Base-by-base conservation (phyloP, 2,888 invertebrate genomes). In the Synanthedon andrenaeformis region DNA sequence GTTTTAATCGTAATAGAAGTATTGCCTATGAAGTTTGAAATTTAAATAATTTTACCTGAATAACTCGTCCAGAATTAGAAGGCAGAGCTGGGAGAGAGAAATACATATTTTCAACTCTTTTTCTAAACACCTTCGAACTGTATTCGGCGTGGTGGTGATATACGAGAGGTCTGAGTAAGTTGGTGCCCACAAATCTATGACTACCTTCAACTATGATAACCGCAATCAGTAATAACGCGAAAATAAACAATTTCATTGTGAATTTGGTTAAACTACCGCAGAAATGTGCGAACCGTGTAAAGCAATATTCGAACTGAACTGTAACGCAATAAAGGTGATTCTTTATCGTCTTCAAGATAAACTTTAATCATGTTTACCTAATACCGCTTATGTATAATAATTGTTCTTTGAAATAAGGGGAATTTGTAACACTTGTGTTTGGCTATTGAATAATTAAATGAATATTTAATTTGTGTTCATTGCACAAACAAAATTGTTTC, bases 171-270 rank as follows among this genome's bases (percentile, higher is more conserved):
- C 76, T 64, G 2, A 55, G 23, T 0, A 80, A 70, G 57, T 62
- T 82, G 0, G 79, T 78, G 0, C 83, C 83, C 41, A 79, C 19
- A 51, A 83, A 82, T 0, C 72, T 71, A 53, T 81, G 76, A 1
- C 58, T 56, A 60, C 81, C 72, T 53, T 81, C 69, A 2, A 72
- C 75, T 5, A 68, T 54, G 0, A 70, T 70, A 4, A 76, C 53
- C 0, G 57, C 58, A 0, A 67, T 64, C 1, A 76, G 53, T 17
- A 74, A 41, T 49, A 69, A 60, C 0, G 60, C 49, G 3, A 66
- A 10, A 6, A 60, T 54, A 41, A 57, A 62, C 0, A 65, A 55
- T 53, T 66, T 78, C 75, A 76, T 70, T 52, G 3, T 49, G 23
- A 17, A 17, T 45, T 45, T 10, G 10, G 35, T 10, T 35, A 35